Evolutionary conservation across 2,888 invertebrate species (phyloP).

Genomic region (Apocheima hispidaria): DNA sequence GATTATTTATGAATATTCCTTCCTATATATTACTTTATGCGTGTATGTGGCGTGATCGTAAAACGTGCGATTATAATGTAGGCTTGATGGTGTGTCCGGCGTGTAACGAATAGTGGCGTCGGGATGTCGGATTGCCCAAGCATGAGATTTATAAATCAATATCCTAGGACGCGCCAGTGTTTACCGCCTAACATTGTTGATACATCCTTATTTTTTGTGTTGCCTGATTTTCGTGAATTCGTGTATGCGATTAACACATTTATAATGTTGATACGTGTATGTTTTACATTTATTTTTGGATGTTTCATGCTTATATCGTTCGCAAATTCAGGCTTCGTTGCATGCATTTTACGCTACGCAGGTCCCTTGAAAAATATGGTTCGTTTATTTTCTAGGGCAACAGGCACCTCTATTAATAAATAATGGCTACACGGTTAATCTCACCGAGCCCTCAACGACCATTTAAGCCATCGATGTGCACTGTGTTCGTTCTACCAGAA

Average conservation of each 20-base stretch:
- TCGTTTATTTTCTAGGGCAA: conserved; percentile 79
- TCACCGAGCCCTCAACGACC: conserved; percentile 66
- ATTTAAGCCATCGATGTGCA: conserved; percentile 50
- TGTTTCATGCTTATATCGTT: conserved; percentile 31
- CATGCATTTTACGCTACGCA: conserved; percentile 74
- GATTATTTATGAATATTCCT: not conserved
- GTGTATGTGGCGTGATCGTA: conserved; percentile 17
- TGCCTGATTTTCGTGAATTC: conserved; percentile 17
- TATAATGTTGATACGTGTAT: not conserved
- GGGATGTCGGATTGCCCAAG: conserved; percentile 54
- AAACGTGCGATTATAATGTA: conserved; percentile 15
- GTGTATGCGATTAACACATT: conserved; percentile 3
- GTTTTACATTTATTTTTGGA: conserved; percentile 32
- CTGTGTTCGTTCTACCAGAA: conserved; percentile 67
- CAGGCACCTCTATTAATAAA: conserved; percentile 77
- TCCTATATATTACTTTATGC: conserved; percentile 1
- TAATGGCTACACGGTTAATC: conserved; percentile 75
- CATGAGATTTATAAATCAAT: conserved; percentile 64
- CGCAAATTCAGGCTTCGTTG: conserved; percentile 64
- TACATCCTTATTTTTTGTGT: conserved; percentile 30
- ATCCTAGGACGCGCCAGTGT: conserved; percentile 56
- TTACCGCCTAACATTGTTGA: conserved; percentile 46
- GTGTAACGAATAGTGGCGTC: conserved; percentile 52
- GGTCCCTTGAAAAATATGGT: conserved; percentile 73
- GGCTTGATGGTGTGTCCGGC: conserved; percentile 33